Percentiles rank a stretch among this genome's conserved stretches.
These are phyloP conservation scores for Bradypus variegatus DNA, from an alignment of 2,797 vertebrate genomes.

Conservation along the genomic window DNA sequence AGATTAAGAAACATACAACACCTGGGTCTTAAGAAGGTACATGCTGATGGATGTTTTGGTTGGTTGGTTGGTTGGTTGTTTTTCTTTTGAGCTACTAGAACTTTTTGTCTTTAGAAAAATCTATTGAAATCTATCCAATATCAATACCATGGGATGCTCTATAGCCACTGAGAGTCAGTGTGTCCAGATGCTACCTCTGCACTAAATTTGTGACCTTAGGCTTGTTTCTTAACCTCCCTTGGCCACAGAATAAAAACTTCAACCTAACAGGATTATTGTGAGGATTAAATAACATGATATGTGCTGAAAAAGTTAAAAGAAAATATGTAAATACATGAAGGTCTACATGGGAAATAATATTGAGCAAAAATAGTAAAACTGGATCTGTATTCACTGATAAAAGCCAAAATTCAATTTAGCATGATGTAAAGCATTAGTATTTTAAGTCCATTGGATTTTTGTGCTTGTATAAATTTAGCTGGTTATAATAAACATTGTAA, in stretches of 20 bases:
- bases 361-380: constrained; percentile 28
- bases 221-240: background rate
- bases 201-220: background rate
- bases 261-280: background rate
- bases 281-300: constrained; percentile 11
- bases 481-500: background rate
- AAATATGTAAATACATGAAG: background rate
- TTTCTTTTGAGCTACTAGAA: background rate
- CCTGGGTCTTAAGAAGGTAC: background rate
- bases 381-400: background rate
- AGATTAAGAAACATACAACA: background rate
- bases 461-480: background rate
- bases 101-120: background rate
- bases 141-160: background rate
- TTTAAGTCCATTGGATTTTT: background rate
- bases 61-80: background rate
- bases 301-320: constrained; percentile 16
- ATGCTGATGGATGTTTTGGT: background rate
- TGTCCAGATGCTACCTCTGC: background rate
- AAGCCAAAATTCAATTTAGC: constrained; percentile 28
- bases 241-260: constrained; percentile 10
- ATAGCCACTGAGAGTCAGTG: background rate
- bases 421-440: background rate
- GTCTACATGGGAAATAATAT: background rate
- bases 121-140: background rate